Evolutionary conservation across 2,888 invertebrate genomes (phyloP), one percentile per base, ranked within the genome.

Genomic region (Volucella zonaria): DNA sequence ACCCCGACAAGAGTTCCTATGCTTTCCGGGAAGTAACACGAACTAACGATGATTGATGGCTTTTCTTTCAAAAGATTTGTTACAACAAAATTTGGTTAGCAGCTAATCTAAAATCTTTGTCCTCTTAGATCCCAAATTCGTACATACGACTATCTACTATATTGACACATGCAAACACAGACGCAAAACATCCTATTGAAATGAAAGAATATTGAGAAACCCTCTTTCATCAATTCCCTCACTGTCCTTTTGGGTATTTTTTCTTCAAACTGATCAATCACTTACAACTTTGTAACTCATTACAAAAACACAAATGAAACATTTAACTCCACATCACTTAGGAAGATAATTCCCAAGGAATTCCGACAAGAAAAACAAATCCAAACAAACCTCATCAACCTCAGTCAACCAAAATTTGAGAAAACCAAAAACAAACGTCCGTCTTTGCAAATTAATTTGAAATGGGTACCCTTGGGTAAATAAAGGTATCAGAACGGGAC

Each of bases 381-480:
- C 38, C 45, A 42, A 59, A 67, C 38, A 10, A 42, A 61, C 45
- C 51, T 3, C 54, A 71, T 56, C 12, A 12, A 58, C 40, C 51
- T 31, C 4, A 66, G 18, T 14, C 51, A 66, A 47, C 40, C 31
- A 31, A 11, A 14, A 52, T 52, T 42, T 40, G 11, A 40, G 31
- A 8, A 38, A 49, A 62, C 14, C 11, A 4, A 40, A 59, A 52
- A 14, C 52, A 14, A 74, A 64, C 42, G 52, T 10, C 11, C 12
- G 14, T 51, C 52, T 71, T 67, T 18, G 52, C 11, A 58, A 71
- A 76, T 71, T 76, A 83, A 70, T 75, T 75, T 70, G 8, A 23
- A 75, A 66, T 56, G 15, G 6, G 66, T 74, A 70, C 70, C 52
- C 56, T 75, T 70, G 49, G 52, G 54, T 70, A 83, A 75, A 79